Conservation (phyloP, 2,113 vertebrate genomes). For the Oophaga pumilio region DNA sequence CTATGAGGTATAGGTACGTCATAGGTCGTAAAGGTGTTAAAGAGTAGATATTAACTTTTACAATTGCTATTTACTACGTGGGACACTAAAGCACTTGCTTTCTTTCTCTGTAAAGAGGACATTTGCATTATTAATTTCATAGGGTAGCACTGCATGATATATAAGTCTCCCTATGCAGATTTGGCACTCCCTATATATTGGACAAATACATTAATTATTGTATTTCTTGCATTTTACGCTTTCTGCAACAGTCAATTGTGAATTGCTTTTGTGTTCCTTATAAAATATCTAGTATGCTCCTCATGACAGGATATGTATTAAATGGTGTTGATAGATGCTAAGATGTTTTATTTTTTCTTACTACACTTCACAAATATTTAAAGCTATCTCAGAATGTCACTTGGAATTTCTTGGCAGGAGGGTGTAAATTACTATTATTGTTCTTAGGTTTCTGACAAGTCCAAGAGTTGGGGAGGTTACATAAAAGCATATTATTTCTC, state of each 20-base stretch:
- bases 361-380: not conserved
- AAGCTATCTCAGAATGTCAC: not conserved
- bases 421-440: not conserved
- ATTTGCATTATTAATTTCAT: too few relatives aligned
- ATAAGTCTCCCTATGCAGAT: too few relatives aligned
- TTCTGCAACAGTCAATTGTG: not conserved
- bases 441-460: not conserved
- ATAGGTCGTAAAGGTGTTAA: too few relatives aligned
- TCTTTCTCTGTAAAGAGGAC: not conserved
- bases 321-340: not conserved
- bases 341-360: not conserved
- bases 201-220: not conserved
- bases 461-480: not conserved
- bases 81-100: too few relatives aligned
- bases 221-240: not conserved
- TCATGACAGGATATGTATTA: not conserved
- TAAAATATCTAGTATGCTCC: not conserved
- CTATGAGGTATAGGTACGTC: too few relatives aligned
- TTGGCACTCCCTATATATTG: not conserved
- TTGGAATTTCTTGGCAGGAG: not conserved
- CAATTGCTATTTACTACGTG: too few relatives aligned
- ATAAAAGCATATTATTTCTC: not conserved
- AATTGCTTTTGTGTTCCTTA: not conserved
- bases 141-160: too few relatives aligned
- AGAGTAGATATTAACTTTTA: too few relatives aligned